Conservation (phyloP, 2,113 vertebrate genomes). For the Otocyon megalotis region DNA sequence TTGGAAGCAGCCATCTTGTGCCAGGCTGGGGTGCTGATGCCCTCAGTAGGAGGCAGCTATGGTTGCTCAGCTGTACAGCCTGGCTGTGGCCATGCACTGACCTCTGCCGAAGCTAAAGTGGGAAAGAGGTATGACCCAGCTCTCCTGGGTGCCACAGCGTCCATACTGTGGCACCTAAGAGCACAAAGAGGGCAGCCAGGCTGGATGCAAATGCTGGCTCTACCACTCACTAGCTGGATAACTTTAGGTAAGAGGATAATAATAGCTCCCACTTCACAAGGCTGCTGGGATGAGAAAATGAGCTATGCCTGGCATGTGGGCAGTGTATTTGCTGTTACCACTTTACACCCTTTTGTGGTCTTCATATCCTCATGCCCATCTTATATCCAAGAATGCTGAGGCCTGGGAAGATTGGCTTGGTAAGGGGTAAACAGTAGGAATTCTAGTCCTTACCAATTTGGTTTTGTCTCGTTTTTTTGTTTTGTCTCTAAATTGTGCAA, state of each 20-base stretch:
- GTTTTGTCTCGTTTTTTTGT: background rate
- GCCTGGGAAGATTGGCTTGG: background rate
- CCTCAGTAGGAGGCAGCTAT: background rate
- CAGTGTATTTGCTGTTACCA: background rate
- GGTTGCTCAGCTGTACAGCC: background rate
- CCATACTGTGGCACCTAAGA: background rate
- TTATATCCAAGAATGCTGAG: background rate
- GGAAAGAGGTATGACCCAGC: background rate
- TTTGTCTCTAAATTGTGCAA: constrained; percentile 25
- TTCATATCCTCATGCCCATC: background rate
- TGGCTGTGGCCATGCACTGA: background rate
- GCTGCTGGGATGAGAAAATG: background rate
- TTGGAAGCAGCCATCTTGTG: background rate
- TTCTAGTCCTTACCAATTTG: background rate
- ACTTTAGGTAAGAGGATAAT: background rate
- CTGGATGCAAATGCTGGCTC: background rate
- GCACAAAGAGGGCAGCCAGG: background rate
- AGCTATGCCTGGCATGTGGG: too few species aligned
- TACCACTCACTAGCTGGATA: background rate
- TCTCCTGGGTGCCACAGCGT: background rate
- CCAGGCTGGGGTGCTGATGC: background rate
- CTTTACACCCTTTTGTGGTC: background rate
- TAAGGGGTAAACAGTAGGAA: background rate
- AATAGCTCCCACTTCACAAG: background rate
- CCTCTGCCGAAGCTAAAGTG: background rate